A percentile compares a stretch with the other conserved stretches of the same genome.
These are phyloP conservation scores for Leptobrachium ailaonicum DNA, from an alignment of 2,113 vertebrate genomes.

Conservation along the genomic window DNA sequence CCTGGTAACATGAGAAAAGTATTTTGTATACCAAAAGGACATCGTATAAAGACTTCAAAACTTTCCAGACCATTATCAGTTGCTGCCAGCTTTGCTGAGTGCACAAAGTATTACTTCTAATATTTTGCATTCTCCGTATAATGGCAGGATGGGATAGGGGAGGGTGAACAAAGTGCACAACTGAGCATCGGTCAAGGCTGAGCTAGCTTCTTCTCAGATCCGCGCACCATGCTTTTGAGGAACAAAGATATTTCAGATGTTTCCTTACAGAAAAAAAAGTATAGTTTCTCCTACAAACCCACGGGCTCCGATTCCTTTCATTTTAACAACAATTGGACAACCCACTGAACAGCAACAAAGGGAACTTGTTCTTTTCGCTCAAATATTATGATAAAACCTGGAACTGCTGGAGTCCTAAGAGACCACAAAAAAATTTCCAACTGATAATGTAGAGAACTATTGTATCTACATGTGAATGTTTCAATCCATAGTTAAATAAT, in stretches of 20 bases:
- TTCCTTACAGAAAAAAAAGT: not conserved
- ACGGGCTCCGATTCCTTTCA: not conserved
- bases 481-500: too few relatives aligned
- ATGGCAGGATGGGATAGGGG: not conserved
- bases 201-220: not conserved
- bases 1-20: not conserved
- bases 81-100: slow-evolving; percentile 3
- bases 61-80: slow-evolving; percentile 3
- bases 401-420: too few relatives aligned
- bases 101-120: not conserved
- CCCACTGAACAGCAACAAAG: not conserved
- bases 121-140: slow-evolving; percentile 18
- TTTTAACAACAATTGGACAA: not conserved
- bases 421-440: too few relatives aligned
- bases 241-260: slow-evolving; percentile 34
- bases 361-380: not conserved
- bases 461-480: too few relatives aligned
- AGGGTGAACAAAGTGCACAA: not conserved
- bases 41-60: slow-evolving; percentile 9
- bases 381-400: not conserved
- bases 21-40: slow-evolving; percentile 30
- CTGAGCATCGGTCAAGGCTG: not conserved
- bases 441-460: too few relatives aligned
- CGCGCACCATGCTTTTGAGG: slow-evolving; percentile 10
- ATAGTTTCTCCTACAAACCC: not conserved